Evolutionary conservation across 2,888 invertebrate genomes (phyloP), one percentile per base, ranked within the genome.

Genomic region (Lathronympha strigana): DNA sequence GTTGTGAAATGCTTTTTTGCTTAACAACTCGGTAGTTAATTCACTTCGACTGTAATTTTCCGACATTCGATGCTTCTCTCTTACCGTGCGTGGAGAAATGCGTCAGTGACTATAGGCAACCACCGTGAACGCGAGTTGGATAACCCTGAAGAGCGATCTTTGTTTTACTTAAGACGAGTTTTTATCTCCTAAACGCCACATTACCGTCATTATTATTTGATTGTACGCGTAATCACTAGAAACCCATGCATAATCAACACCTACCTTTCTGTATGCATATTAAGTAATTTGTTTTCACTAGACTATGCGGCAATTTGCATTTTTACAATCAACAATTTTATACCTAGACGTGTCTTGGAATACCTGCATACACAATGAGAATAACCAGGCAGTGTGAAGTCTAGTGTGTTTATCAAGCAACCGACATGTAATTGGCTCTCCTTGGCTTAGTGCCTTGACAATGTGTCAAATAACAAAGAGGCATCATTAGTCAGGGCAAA

Each of bases 391-490:
- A 53, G 15, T 51, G 45, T 47, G 28, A 13, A 47, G 2, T 19
- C 36, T 47, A 15, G 25, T 8, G 15, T 61, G 21, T 17, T 2
- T 21, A 33, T 47, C 28, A 15, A n/a, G 25, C 45, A 15, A 8
- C 23, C 23, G 49, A 36, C 23, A 36, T 17, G 25, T 60, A 60
- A 64, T 60, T 54, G 60, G 38, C 75, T 82, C 78, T 81, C 83
- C 82, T 86, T 84, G 84, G 79, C 77, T 77, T 70, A 62, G 72
- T 77, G 80, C 86, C 86, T 88, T 88, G 87, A 84, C 85, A 88
- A 81, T 84, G 84, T 80, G 82, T 84, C 83, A 82, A 78, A 76
- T 76, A 76, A 83, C 82, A 83, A 86, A 85, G 82, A 80, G 74
- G 72, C 67, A 71, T 73, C 80, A 83, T 84, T 80, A 79, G 75